Conservation (phyloP, 2,888 invertebrate genomes). For the Aphidius colemani region DNA sequence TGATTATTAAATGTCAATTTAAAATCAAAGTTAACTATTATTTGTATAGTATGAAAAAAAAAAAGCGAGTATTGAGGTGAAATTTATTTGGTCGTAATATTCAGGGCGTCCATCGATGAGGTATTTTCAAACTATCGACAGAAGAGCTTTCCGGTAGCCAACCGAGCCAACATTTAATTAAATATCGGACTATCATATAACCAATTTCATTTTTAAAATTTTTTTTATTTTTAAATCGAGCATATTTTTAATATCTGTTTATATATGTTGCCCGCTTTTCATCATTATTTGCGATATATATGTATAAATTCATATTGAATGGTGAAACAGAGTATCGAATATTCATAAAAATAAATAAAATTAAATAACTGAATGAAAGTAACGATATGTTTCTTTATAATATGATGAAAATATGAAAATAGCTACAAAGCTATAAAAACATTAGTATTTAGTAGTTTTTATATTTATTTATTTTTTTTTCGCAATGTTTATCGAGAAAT, state of each 20-base stretch:
- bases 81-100: constrained; percentile 24
- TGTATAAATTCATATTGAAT: background rate
- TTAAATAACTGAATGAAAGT: no score
- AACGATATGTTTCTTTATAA: no score
- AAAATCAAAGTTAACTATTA: no score
- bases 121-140: constrained; percentile 15
- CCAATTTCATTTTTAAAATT: constrained; percentile 14
- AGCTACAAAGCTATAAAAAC: no score
- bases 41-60: no score
- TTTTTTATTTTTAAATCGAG: constrained; percentile 10
- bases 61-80: no score
- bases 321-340: background rate
- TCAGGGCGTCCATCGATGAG: constrained; percentile 15
- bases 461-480: no score
- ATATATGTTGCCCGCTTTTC: background rate
- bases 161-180: constrained; percentile 45
- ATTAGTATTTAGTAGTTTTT: no score
- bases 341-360: background rate
- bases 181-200: constrained; percentile 37
- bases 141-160: background rate
- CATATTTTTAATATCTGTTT: no score
- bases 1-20: no score
- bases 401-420: no score
- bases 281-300: background rate
- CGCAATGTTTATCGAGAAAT: no score